phyloP scores from a whole-genome alignment of 2,113 vertebrate species.

The Neodontobutis hainanensis region DNA sequence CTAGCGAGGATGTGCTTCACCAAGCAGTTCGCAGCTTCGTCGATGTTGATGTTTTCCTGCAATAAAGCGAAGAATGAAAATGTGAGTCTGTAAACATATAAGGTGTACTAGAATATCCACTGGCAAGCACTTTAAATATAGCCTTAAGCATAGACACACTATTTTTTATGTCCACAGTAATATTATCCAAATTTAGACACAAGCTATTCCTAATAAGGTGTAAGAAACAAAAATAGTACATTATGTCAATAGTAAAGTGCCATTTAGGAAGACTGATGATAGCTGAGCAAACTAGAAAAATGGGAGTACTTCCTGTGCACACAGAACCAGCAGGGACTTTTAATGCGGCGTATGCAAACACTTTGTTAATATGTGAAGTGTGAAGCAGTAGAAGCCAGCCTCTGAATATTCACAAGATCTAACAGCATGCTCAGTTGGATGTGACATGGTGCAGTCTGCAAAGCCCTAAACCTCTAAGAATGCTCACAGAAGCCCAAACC shows the following conservation, averaged over 20 bases:
- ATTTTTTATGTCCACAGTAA: too few relatives aligned
- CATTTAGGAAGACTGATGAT: neutral
- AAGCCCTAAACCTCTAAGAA: neutral
- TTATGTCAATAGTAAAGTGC: neutral
- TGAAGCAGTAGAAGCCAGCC: conserved; percentile 5
- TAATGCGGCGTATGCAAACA: conserved; percentile 24
- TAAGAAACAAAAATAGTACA: too few relatives aligned
- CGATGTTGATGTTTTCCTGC: conserved; percentile 97
- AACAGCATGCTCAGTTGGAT: conserved; percentile 24
- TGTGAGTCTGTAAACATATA: neutral
- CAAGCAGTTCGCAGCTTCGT: conserved; percentile 93
- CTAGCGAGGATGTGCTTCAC: conserved; percentile 96
- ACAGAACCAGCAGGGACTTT: neutral
- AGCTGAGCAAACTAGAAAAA: conserved; percentile 15
- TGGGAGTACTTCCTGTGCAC: conserved; percentile 15
- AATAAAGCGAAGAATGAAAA: neutral
- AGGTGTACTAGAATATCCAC: too few relatives aligned
- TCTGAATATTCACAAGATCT: conserved; percentile 26
- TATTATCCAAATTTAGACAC: too few relatives aligned
- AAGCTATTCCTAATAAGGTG: too few relatives aligned
- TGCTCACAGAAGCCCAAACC: conserved; percentile 3
- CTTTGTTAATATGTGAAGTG: conserved; percentile 5
- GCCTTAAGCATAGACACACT: too few relatives aligned
- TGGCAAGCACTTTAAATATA: too few relatives aligned
- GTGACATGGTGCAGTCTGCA: conserved; percentile 11